Evolutionary conservation across 2,888 invertebrate species (phyloP).

Genomic region (Sicus ferrugineus): DNA sequence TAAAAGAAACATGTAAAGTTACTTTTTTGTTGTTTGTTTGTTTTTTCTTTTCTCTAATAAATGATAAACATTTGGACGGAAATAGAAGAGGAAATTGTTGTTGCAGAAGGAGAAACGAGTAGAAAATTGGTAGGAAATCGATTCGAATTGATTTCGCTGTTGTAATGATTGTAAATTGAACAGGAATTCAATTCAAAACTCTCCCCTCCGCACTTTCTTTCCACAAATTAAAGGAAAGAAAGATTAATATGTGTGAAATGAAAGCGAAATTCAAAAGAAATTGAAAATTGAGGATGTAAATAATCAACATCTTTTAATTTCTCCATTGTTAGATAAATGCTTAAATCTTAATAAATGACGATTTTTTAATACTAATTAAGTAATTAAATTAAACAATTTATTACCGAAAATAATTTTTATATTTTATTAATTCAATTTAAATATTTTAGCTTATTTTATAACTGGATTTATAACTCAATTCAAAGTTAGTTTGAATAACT

Average conservation of each 20-base stretch:
- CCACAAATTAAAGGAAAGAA: not conserved
- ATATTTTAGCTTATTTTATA: too few species aligned
- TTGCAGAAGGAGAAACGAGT: not conserved
- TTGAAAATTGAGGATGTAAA: not conserved
- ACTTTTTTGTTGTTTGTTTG: not conserved
- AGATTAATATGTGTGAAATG: not conserved
- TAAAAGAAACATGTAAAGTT: too few species aligned
- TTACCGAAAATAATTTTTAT: not conserved
- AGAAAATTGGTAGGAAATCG: not conserved
- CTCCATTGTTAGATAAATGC: not conserved
- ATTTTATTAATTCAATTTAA: not conserved
- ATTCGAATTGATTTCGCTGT: not conserved
- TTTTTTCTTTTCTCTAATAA: too few species aligned
- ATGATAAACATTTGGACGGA: conserved; percentile 21
- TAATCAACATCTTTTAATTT: not conserved
- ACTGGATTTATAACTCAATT: too few species aligned
- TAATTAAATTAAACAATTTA: not conserved
- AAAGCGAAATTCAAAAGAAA: not conserved
- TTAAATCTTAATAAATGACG: not conserved
- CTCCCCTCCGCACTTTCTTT: not conserved
- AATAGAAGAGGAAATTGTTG: conserved; percentile 19
- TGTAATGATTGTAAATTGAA: not conserved
- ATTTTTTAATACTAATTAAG: too few species aligned
- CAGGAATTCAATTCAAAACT: too few species aligned
- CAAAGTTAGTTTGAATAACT: too few species aligned